Percentiles rank a stretch among this genome's conserved stretches.
phyloP scores from a whole-genome alignment of 2,888 invertebrate genomes.

The Orchestes rusci region DNA sequence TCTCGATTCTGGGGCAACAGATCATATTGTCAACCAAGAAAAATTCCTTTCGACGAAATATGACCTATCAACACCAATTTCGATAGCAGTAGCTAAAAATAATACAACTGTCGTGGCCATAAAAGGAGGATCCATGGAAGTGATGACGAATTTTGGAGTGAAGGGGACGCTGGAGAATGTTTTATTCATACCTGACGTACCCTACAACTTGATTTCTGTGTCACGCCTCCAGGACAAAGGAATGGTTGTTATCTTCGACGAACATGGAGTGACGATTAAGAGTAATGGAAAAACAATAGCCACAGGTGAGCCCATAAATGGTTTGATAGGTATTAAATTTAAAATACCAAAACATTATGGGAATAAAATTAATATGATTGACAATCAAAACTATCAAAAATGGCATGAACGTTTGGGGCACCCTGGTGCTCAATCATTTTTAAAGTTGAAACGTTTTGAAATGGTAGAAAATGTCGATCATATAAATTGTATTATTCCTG shows the following conservation, averaged over 20 bases:
- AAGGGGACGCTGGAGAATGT: no score
- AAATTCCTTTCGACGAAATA: neutral
- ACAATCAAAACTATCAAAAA: neutral
- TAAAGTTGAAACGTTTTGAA: no score
- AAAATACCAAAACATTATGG: neutral
- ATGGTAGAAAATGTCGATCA: no score
- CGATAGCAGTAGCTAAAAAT: no score
- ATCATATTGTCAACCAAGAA: constrained; percentile 2
- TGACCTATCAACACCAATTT: neutral
- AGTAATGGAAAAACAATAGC: neutral
- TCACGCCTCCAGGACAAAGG: constrained; percentile 6
- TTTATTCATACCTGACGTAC: constrained; percentile 1
- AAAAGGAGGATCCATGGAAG: no score
- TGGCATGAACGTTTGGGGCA: constrained; percentile 5
- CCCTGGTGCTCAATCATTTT: neutral
- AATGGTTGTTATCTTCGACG: constrained; percentile 1
- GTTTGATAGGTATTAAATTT: neutral
- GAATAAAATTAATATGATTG: no score
- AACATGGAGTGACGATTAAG: constrained; percentile 8
- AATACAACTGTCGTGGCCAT: no score
- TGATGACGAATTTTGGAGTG: no score
- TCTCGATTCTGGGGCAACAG: no score
- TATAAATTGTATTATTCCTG: constrained; percentile 1
- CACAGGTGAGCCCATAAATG: no score
- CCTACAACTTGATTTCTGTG: constrained; percentile 25